These are phyloP conservation scores for Sapajus apella DNA, from an alignment of 2,113 vertebrate genomes.

Conservation along the genomic window DNA sequence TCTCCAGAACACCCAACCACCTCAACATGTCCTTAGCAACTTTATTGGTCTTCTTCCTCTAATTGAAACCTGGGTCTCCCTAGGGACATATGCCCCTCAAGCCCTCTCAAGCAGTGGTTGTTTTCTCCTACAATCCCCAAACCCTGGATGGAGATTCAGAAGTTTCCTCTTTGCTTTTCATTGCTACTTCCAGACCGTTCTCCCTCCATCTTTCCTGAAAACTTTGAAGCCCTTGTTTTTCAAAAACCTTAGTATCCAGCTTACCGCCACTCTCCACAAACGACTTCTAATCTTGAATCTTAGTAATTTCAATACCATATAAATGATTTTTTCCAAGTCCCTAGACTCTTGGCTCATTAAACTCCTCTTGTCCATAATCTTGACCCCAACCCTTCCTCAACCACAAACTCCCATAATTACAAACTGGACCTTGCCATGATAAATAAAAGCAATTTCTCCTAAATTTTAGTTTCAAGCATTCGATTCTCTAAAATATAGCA, in stretches of 20 bases:
- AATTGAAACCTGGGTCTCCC: not conserved
- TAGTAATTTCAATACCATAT: not conserved
- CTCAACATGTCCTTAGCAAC: not conserved
- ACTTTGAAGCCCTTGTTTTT: not conserved
- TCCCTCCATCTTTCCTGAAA: not conserved
- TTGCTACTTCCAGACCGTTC: not conserved
- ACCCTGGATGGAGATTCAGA: not conserved
- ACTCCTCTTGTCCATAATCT: not conserved
- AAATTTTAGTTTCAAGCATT: not conserved
- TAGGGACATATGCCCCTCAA: not conserved
- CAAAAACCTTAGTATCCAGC: not conserved
- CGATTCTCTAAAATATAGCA: not conserved
- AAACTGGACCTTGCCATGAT: not conserved
- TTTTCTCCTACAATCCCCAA: not conserved
- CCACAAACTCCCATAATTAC: not conserved
- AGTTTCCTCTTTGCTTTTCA: not conserved
- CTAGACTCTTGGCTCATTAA: not conserved
- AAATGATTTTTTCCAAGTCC: not conserved
- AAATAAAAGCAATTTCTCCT: not conserved
- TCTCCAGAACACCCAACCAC: not conserved
- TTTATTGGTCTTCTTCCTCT: not conserved
- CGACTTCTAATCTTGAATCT: not conserved
- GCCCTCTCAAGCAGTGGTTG: not conserved
- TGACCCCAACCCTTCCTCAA: not conserved
- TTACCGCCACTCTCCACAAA: not conserved